phyloP scores from a whole-genome alignment of 2,113 vertebrate genomes.

The Patagioenas fasciata region DNA sequence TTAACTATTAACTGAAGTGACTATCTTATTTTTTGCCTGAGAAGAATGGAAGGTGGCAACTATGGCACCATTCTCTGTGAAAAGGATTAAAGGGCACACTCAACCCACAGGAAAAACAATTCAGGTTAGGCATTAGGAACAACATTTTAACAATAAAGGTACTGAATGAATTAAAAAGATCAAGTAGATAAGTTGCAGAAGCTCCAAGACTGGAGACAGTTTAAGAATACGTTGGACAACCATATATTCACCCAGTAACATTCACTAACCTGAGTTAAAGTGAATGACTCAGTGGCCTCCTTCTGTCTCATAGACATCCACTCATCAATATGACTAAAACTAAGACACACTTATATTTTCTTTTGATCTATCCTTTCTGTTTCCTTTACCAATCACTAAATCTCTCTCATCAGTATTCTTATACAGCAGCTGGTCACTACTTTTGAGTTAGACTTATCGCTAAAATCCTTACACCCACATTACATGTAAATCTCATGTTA shows the following conservation, averaged over 20 bases:
- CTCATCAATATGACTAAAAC: background rate
- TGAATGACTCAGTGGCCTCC: background rate
- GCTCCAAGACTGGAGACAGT: background rate
- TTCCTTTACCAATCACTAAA: background rate
- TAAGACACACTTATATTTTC: background rate
- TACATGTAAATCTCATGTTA: background rate
- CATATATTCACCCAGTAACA: background rate
- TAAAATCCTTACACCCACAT: background rate
- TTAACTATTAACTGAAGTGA: background rate
- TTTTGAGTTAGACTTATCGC: background rate
- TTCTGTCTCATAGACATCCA: background rate
- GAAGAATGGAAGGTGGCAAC: background rate
- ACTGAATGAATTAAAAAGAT: background rate
- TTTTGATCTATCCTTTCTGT: background rate
- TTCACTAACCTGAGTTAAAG: background rate
- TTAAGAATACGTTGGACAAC: background rate
- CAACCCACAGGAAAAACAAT: background rate
- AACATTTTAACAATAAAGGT: background rate
- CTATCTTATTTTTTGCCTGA: background rate
- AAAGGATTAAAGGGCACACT: background rate
- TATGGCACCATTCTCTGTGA: background rate
- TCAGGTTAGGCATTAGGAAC: background rate
- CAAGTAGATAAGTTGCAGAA: background rate
- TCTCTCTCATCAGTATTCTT: background rate
- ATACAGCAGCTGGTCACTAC: background rate